Evolutionary conservation across 2,113 vertebrate species (phyloP).

Genomic region (Vimba vimba): DNA sequence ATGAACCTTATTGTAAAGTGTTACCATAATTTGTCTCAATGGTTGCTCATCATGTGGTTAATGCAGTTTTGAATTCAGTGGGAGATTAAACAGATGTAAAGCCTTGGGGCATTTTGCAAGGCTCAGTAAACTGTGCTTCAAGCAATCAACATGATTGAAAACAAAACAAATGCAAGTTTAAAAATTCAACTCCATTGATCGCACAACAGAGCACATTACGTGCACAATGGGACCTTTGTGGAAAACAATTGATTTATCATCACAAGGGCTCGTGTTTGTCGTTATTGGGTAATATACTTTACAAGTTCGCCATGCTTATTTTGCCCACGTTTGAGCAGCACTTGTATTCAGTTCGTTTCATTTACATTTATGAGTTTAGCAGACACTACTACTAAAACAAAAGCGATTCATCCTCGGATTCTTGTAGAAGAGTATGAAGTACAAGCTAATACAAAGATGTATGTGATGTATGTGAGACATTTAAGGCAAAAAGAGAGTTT

Average conservation of each 20-base stretch:
- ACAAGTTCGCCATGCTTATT: not conserved
- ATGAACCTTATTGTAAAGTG: too few relatives aligned
- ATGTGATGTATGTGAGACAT: not conserved
- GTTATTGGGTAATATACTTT: constrained; percentile 34
- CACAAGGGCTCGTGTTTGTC: constrained; percentile 39
- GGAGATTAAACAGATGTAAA: constrained; percentile 10
- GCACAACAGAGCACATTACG: constrained; percentile 34
- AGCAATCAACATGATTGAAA: constrained; percentile 51
- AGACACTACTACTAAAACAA: not conserved
- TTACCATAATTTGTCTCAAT: not conserved
- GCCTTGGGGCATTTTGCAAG: not conserved
- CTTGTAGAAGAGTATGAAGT: not conserved
- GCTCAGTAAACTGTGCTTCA: constrained; percentile 17
- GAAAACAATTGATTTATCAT: constrained; percentile 47
- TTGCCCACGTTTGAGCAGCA: not conserved
- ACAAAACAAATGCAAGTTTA: constrained; percentile 52
- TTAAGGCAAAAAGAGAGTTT: too few relatives aligned
- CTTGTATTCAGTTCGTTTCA: not conserved
- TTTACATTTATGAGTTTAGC: not conserved
- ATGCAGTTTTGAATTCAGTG: constrained; percentile 1
- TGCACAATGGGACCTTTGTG: constrained; percentile 42
- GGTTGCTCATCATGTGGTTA: constrained; percentile 21
- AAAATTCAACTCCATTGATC: constrained; percentile 62
- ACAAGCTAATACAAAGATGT: not conserved
- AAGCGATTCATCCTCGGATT: not conserved